Conservation (phyloP, 1,140 invertebrate genomes). For the Drosophila azteca region DNA sequence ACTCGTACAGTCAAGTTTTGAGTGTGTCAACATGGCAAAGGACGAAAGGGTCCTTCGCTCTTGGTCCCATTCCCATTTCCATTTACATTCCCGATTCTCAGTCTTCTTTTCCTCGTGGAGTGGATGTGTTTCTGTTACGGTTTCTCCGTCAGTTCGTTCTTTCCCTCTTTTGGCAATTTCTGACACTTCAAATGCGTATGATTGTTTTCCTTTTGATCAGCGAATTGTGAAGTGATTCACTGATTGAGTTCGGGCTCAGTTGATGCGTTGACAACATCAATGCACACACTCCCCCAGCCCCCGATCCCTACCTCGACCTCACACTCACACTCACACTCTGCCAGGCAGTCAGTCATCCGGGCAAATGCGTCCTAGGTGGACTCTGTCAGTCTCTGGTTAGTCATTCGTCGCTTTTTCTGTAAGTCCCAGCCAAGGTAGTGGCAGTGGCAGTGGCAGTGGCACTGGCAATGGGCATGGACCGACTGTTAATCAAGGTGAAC, state of each 20-base stretch:
- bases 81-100: slow-evolving; percentile 5
- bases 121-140: slow-evolving; percentile 13
- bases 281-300: slow-evolving; percentile 29
- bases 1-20: slow-evolving; percentile 55
- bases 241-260: slow-evolving; percentile 80
- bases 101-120: slow-evolving; percentile 14
- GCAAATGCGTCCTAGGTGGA: slow-evolving; percentile 33
- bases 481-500: slow-evolving; percentile 10
- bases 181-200: slow-evolving; percentile 82
- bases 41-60: slow-evolving; percentile 61
- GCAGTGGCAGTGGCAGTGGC: too few relatives aligned
- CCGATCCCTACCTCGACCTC: slow-evolving; percentile 9
- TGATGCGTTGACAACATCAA: slow-evolving; percentile 76
- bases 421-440: not conserved
- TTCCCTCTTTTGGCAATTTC: slow-evolving; percentile 71
- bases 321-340: not conserved
- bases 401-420: not conserved
- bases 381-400: slow-evolving; percentile 27
- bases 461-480: not conserved
- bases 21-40: slow-evolving; percentile 71
- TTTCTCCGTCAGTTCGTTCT: slow-evolving; percentile 4
- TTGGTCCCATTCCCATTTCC: slow-evolving; percentile 10
- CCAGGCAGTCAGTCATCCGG: slow-evolving; percentile 22
- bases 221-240: slow-evolving; percentile 81
- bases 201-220: slow-evolving; percentile 82